Evolutionary conservation across 2,797 vertebrate species (phyloP).

Genomic region (Megaceryle alcyon): DNA sequence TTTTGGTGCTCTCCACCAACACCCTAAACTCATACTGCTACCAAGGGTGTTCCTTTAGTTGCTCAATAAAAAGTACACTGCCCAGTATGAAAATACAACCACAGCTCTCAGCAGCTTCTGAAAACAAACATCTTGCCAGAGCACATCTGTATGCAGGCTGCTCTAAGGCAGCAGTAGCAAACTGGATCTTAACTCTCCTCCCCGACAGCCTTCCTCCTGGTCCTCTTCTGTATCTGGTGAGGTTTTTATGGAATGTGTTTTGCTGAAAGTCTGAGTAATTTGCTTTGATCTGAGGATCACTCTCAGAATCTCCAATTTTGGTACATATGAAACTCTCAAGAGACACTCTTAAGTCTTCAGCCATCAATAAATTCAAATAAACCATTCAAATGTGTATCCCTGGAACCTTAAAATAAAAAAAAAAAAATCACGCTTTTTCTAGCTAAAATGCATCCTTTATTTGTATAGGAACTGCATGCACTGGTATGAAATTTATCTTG

Average conservation of each 20-base stretch:
- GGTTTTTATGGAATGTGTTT: neutral
- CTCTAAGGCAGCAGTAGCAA: neutral
- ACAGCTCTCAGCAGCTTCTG: neutral
- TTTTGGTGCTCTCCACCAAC: neutral
- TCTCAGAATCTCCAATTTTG: neutral
- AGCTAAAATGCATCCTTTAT: neutral
- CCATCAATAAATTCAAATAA: neutral
- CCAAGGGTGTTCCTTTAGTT: neutral
- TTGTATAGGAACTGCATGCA: neutral
- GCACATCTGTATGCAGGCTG: fast-evolving
- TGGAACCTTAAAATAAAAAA: neutral
- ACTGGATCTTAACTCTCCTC: fast-evolving
- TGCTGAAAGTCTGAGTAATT: neutral
- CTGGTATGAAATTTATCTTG: neutral
- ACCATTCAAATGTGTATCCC: neutral
- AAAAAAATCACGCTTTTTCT: neutral
- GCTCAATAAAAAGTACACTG: neutral
- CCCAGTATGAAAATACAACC: neutral
- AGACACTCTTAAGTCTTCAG: neutral
- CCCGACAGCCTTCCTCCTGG: neutral
- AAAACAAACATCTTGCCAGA: neutral
- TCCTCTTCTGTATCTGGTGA: fast-evolving
- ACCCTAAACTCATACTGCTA: neutral
- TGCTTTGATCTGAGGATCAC: neutral
- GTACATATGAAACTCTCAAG: neutral